Base-by-base conservation (phyloP, 2,888 invertebrate species). In the Seira ritae region DNA sequence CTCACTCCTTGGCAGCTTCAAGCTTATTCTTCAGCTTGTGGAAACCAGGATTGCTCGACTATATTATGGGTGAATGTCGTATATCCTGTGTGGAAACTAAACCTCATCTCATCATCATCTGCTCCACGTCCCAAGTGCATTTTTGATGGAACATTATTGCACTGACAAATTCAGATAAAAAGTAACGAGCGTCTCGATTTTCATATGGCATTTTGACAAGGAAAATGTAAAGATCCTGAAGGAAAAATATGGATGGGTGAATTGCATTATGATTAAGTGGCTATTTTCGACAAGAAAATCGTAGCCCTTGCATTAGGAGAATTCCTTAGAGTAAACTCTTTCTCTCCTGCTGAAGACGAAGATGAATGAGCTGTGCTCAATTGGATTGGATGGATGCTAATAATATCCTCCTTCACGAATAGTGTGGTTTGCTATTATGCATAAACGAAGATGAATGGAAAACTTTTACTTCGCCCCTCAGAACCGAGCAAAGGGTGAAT, bases 251-350 rank as follows among this genome's bases (percentile, higher is more conserved):
- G 50, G 50, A 50, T 50, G 50, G 12, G 15, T 50, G 50, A n/a
- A 50, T 31, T 31, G 31, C 31, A 31, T 31, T 50, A 50, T 50
- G 50, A 50, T 50, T 50, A 8, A n/a, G 15, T 50, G 50, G 50
- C 17, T 1, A 50, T 50, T 50, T 50, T 15, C 3, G 15, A 12
- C 75, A 24, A 20, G n/a, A 20, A 62, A 65, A 20, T 73, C 12
- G 50, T 50, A 50, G 50, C 17, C 31, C 31, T 68, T 71, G 69
- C 19, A 50, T 66, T 66, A 23, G 22, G 62, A 71, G 80, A 74
- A 80, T 66, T 80, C 80, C 80, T 80, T 17, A 3, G 80, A 80
- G 80, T 75, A 65, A 75, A 80, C 23, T 72, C 79, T 24, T 67
- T 6, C 20, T 46, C 46, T 46, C 19, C 68, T 31, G 46, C 42